A percentile compares a stretch with the other conserved stretches of the same genome.
Evolutionary conservation across 2,888 invertebrate genomes (phyloP).

Genomic region (Doris montereyensis): DNA sequence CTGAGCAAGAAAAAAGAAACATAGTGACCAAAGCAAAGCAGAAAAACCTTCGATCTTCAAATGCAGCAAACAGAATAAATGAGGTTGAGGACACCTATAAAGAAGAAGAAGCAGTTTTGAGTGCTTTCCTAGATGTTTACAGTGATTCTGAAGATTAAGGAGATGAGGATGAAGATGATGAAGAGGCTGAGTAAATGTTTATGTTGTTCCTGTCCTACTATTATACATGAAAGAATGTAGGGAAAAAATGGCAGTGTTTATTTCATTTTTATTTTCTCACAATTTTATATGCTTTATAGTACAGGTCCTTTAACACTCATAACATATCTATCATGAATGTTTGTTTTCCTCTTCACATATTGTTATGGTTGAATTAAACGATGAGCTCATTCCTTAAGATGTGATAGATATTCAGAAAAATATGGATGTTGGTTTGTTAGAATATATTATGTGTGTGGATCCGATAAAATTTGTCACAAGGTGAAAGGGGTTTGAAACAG

Average conservation of each 20-base stretch:
- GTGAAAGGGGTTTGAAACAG: too few species aligned
- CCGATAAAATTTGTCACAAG: too few species aligned
- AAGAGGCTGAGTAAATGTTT: slow-evolving; percentile 36
- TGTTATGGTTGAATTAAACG: too few species aligned
- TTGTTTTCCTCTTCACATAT: too few species aligned
- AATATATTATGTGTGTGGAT: too few species aligned
- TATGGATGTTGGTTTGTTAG: too few species aligned
- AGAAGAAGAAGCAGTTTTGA: slow-evolving; percentile 56
- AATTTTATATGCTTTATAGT: not conserved
- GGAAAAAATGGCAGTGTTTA: not conserved
- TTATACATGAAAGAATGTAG: not conserved
- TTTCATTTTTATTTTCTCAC: not conserved
- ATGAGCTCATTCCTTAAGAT: too few species aligned
- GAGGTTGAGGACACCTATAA: slow-evolving; percentile 60
- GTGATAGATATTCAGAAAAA: too few species aligned
- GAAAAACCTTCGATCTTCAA: slow-evolving; percentile 44
- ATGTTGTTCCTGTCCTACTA: not conserved
- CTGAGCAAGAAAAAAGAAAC: slow-evolving; percentile 20
- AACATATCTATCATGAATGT: too few species aligned
- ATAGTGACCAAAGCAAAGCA: slow-evolving; percentile 29
- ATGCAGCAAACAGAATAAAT: slow-evolving; percentile 46
- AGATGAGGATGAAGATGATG: slow-evolving; percentile 61
- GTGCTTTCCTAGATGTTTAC: slow-evolving; percentile 67
- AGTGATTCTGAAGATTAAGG: slow-evolving; percentile 72
- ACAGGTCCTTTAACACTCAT: too few species aligned